Evolutionary conservation across 2,797 vertebrate genomes (phyloP).

Genomic region (Poecilia picta): DNA sequence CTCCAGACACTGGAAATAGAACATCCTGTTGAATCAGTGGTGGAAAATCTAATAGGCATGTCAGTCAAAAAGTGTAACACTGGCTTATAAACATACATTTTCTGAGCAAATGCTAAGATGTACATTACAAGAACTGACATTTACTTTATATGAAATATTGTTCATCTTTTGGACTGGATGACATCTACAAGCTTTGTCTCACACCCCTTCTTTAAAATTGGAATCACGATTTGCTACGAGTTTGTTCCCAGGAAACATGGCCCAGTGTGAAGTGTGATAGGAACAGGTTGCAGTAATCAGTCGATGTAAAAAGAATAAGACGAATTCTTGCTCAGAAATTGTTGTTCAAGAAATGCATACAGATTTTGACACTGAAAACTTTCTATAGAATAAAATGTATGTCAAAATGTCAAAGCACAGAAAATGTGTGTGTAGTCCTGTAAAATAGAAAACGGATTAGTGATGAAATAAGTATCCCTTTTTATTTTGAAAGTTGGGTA

Average conservation of each 20-base stretch:
- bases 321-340: not conserved
- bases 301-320: not conserved
- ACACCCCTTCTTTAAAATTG: not conserved
- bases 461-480: not conserved
- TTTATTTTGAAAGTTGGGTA: not conserved
- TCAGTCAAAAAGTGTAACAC: constrained; percentile 3
- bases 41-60: not conserved
- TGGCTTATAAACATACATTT: not conserved
- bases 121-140: not conserved
- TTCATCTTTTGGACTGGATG: not conserved
- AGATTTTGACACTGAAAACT: not conserved
- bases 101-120: not conserved
- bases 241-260: not conserved
- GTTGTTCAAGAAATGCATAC: not conserved
- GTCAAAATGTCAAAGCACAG: not conserved
- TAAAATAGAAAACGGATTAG: not conserved
- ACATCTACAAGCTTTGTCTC: not conserved
- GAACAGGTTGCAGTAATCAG: not conserved
- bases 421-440: not conserved
- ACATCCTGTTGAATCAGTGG: not conserved
- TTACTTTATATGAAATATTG: not conserved
- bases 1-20: not conserved
- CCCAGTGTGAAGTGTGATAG: not conserved
- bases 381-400: not conserved
- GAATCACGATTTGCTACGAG: not conserved